Percentiles rank a stretch among this genome's conserved stretches.
Conservation (phyloP, 1,140 invertebrate genomes). For the Leptestheria dahalacensis region DNA sequence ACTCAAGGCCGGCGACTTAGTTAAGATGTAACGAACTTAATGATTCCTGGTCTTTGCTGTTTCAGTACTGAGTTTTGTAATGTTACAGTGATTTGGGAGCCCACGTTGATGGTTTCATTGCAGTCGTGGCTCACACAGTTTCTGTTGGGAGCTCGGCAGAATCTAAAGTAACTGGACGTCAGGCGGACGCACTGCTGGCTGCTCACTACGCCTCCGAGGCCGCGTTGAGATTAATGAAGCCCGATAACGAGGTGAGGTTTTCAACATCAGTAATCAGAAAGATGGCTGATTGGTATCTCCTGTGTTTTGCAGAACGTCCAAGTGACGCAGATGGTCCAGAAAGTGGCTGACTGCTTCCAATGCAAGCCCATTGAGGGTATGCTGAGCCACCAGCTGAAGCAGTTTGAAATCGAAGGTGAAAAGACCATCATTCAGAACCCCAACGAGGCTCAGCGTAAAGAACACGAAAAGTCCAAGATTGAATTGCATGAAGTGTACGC, state of each 20-base stretch:
- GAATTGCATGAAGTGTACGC: conserved; percentile 96
- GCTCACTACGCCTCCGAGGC: conserved; percentile 90
- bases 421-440: conserved; percentile 99
- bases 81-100: conserved; percentile 81
- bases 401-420: conserved; percentile 93
- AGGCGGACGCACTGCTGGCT: conserved; percentile 88
- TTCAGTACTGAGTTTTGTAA: conserved; percentile 6
- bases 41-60: background rate
- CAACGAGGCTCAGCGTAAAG: conserved; percentile 89
- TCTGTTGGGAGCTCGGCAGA: conserved; percentile 62
- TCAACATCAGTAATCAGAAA: background rate
- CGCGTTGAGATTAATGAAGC: conserved; percentile 77
- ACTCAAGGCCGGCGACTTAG: conserved; percentile 84
- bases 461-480: conserved; percentile 93
- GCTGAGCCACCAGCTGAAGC: conserved; percentile 93
- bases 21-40: conserved; percentile 74
- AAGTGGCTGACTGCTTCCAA: conserved; percentile 77
- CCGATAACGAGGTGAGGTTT: conserved; percentile 61
- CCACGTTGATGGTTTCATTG: conserved; percentile 97
- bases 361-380: conserved; percentile 98
- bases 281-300: conserved; percentile 15
- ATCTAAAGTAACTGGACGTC: conserved; percentile 60
- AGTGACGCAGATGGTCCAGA: conserved; percentile 84
- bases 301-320: conserved; percentile 64
- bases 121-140: conserved; percentile 91